Evolutionary conservation across 1,140 invertebrate genomes (phyloP), one percentile per base, ranked within the genome.

Genomic region (Ips typographus): DNA sequence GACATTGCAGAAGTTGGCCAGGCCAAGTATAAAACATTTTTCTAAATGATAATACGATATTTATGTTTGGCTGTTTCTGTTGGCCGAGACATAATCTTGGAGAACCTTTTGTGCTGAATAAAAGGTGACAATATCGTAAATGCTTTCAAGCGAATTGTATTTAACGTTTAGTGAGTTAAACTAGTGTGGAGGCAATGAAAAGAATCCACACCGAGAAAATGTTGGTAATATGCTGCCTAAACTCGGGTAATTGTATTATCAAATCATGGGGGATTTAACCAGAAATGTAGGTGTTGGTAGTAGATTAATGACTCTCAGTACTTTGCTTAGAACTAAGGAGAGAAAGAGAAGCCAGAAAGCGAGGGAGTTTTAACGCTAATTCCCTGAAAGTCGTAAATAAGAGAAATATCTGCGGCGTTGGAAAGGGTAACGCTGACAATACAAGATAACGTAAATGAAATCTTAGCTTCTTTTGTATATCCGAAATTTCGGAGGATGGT

Each of bases 21-120:
- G 40, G 40, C 7, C 43, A 60, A 68, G n/a, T 40, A 60, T 68
- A 68, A 68, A 68, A 68, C 65, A 68, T 68, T 68, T 40, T 22
- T 53, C 37, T 49, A 53, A 61, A 61, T 53, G 65, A 68, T 68
- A 68, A 60, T 68, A 68, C 40, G 49, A 58, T 66, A 66, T 66
- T 66, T 66, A 66, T 58, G 36, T 37, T 4, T 8, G 36, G 40
- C 47, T 49, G 44, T 49, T 49, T 3, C 22, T 22, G 22, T 22
- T 22, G 22, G 22, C 22, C 22, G 22, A 22, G 22, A 22, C 22
- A 22, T 22, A 22, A 22, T 22, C 22, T 22, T 22, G 22, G 22
- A 22, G 22, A 22, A 22, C 22, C 22, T 22, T 22, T 22, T 22
- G 22, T 22, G 22, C 22, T 22, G 22, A 22, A 22, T 22, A 22